These are phyloP conservation scores for Eupelmus urozonus DNA, from an alignment of 2,888 invertebrate species.

Conservation along the genomic window DNA sequence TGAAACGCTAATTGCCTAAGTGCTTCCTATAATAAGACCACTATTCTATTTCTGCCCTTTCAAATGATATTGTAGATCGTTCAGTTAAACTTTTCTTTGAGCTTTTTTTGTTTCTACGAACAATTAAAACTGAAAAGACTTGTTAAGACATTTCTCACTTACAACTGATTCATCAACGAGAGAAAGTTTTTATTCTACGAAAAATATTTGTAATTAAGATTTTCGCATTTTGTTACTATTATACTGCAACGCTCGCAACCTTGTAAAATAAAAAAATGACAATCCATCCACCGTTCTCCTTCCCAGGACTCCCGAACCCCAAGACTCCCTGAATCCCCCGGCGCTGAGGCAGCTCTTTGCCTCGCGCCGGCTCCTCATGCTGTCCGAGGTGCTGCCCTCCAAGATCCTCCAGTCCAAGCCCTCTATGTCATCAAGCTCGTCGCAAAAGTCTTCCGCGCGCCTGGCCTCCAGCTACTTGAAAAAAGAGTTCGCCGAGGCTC, in stretches of 20 bases:
- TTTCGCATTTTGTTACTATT: too few species aligned
- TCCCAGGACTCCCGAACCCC: constrained; percentile 33
- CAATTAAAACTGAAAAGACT: too few species aligned
- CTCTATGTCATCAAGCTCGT: constrained; percentile 11
- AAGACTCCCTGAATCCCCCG: constrained; percentile 43
- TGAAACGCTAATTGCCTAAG: constrained; percentile 42
- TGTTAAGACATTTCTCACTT: too few species aligned
- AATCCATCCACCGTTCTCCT: constrained; percentile 1
- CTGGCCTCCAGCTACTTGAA: not conserved
- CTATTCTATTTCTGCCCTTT: constrained; percentile 23
- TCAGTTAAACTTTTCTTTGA: not conserved
- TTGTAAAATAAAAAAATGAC: not conserved
- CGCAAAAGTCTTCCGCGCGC: constrained; percentile 26
- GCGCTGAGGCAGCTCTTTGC: constrained; percentile 34
- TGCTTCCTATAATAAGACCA: constrained; percentile 12
- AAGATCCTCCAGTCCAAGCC: constrained; percentile 28
- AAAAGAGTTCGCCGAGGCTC: constrained; percentile 22
- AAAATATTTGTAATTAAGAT: too few species aligned
- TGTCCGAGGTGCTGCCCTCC: constrained; percentile 52
- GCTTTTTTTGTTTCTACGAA: not conserved
- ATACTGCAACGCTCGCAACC: too few species aligned
- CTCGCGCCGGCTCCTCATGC: constrained; percentile 46
- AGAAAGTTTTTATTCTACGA: not conserved
- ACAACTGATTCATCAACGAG: too few species aligned
- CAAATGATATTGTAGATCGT: constrained; percentile 16